Base-by-base conservation (phyloP, 2,888 invertebrate species). In the Tupiocoris notatus region DNA sequence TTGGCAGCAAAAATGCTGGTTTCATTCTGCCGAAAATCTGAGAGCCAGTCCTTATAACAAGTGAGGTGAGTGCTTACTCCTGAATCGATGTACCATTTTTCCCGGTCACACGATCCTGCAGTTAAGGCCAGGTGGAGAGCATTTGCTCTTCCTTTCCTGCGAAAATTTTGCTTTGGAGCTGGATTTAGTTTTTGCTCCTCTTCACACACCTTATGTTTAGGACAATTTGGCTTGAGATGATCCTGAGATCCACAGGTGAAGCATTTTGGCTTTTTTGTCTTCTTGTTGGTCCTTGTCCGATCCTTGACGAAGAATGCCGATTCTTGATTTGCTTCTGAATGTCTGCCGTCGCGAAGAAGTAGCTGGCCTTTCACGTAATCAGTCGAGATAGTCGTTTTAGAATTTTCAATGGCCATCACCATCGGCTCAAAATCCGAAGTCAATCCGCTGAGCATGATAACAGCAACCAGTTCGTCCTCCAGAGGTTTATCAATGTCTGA, bases 401-500 rank as follows among this genome's bases (percentile, higher is more conserved):
- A 39, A 39, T 39, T 39, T 39, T 39, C 39, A 12, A 39, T 39
- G 12, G 39, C 39, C 39, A 39, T 39, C 6, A 39, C 39, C 39
- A 39, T 39, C 39, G 39, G 39, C 39, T 39, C 39, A n/a, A 59
- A 63, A 3, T 63, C 63, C 16, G 7, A 2, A 16, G 21, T 7
- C 18, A 21, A n/a, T 18, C 22, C 65, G 16, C 25, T 23, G 12
- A 65, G 23, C 65, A 65, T 65, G 25, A 65, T 25, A 16, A 25
- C 65, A 24, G 24, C 24, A n/a, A 65, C n/a, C 9, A 65, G 25
- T 24, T 65, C 65, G n/a, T 65, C 65, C 22, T 65, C 65, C n/a
- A 65, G 17, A 17, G 65, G 65, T 65, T 65, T 65, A 12, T 23
- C 65, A 16, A 65, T 23, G 7, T 23, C 23, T 24, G 21, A 22